Percentiles rank a stretch among this genome's conserved stretches.
phyloP scores from a whole-genome alignment of 2,888 invertebrate species.

The Zele albiditarsus region DNA sequence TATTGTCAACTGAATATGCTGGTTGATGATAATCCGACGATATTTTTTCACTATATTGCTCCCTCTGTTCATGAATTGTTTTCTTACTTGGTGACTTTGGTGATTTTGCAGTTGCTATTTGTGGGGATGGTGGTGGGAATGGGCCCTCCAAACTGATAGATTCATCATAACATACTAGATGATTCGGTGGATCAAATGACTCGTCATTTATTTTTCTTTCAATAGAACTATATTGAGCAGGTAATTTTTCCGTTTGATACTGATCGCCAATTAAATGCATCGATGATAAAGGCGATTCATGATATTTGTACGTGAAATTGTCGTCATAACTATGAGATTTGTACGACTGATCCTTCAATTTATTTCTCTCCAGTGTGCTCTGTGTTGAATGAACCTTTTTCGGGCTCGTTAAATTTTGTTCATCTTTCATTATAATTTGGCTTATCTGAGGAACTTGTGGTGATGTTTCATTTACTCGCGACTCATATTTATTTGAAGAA shows the following conservation, averaged over 20 bases:
- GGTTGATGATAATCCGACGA: slow-evolving; percentile 48
- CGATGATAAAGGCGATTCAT: neutral
- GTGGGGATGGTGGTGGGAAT: slow-evolving; percentile 31
- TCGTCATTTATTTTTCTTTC: slow-evolving; percentile 65
- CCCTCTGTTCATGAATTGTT: slow-evolving; percentile 47
- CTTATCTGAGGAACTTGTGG: slow-evolving; percentile 55
- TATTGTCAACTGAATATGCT: slow-evolving; percentile 48
- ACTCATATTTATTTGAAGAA: slow-evolving; percentile 52
- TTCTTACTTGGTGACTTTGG: slow-evolving; percentile 54
- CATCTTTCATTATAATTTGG: slow-evolving; percentile 58
- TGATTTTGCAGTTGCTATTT: slow-evolving; percentile 31
- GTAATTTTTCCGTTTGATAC: slow-evolving; percentile 54
- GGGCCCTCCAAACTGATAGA: slow-evolving; percentile 38
- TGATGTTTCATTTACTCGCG: slow-evolving; percentile 26
- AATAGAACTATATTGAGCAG: slow-evolving; percentile 64
- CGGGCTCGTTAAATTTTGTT: slow-evolving; percentile 64
- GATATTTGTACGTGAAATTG: slow-evolving; percentile 9
- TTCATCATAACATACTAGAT: slow-evolving; percentile 29
- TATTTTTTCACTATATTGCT: slow-evolving; percentile 50
- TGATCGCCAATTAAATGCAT: slow-evolving; percentile 53
- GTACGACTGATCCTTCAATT: slow-evolving; percentile 62
- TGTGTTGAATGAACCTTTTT: slow-evolving; percentile 68
- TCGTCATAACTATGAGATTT: slow-evolving; percentile 43
- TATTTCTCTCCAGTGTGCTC: slow-evolving; percentile 63
- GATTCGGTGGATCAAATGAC: slow-evolving; percentile 42